These are phyloP conservation scores for Brachypalpus laphriformis DNA, from an alignment of 2,888 invertebrate species.

Conservation along the genomic window DNA sequence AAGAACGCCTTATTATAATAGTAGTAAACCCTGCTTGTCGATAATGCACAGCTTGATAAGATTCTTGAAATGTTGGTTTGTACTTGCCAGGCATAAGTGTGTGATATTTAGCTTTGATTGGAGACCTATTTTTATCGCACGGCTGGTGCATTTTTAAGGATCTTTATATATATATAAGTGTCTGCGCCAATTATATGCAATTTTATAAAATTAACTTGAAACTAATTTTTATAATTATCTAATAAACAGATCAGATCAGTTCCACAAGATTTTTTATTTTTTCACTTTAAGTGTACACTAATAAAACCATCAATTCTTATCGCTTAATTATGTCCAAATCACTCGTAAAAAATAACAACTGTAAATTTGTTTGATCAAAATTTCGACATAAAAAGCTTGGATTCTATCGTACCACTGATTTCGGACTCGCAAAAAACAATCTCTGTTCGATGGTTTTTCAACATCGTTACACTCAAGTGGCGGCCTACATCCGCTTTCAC, in stretches of 20 bases:
- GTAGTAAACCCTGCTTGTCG: background rate
- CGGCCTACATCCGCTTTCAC: background rate
- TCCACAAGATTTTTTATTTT: background rate
- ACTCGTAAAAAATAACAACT: background rate
- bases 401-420: background rate
- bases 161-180: too few species aligned
- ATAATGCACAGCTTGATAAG: background rate
- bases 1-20: too few species aligned
- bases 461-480: background rate
- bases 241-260: too few species aligned
- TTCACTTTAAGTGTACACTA: background rate
- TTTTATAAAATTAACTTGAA: too few species aligned
- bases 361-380: background rate
- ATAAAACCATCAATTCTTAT: background rate
- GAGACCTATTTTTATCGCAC: background rate
- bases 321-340: background rate
- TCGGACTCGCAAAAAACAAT: background rate
- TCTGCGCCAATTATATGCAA: too few species aligned
- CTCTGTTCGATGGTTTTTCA: background rate
- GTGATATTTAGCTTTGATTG: background rate
- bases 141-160: background rate
- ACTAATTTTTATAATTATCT: too few species aligned
- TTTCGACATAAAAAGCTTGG: background rate
- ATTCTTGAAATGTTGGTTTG: background rate
- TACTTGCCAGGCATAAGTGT: constrained; percentile 1